Percentiles rank a stretch among this genome's conserved stretches.
These are phyloP conservation scores for Phodopus roborovskii DNA, from an alignment of 2,113 vertebrate genomes.

Conservation along the genomic window DNA sequence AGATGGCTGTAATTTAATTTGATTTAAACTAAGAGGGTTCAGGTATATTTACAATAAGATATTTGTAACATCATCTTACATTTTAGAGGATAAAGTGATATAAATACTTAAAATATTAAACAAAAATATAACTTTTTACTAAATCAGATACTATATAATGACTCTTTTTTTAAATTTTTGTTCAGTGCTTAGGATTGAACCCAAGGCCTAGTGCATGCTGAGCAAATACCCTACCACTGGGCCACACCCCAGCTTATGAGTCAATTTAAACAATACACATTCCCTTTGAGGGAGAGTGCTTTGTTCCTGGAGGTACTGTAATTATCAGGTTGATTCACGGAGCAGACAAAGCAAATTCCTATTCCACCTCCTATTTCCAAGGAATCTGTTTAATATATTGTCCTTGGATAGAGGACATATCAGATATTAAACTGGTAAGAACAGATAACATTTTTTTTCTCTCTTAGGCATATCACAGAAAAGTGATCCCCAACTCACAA, in stretches of 20 bases:
- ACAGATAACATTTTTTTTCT: background rate
- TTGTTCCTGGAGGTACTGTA: background rate
- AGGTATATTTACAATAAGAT: background rate
- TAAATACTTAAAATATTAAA: background rate
- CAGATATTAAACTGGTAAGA: background rate
- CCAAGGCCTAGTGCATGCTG: background rate
- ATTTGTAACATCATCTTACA: background rate
- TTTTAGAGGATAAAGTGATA: constrained; percentile 13
- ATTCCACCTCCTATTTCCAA: background rate
- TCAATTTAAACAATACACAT: background rate
- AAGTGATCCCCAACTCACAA: background rate
- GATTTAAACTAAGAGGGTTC: constrained; percentile 10
- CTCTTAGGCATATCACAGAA: background rate
- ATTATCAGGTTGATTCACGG: background rate
- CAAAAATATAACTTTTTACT: background rate
- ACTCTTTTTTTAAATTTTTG: background rate
- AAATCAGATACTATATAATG: background rate
- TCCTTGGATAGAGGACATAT: background rate
- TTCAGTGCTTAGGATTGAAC: background rate
- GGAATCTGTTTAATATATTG: background rate
- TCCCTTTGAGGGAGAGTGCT: background rate
- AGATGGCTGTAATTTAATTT: constrained; percentile 6
- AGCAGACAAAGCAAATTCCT: background rate
- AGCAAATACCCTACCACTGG: background rate
- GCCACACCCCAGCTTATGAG: background rate